Conservation (phyloP, 37 sponge, comb jelly and placozoan genomes). For the Oscarella lobularis region DNA sequence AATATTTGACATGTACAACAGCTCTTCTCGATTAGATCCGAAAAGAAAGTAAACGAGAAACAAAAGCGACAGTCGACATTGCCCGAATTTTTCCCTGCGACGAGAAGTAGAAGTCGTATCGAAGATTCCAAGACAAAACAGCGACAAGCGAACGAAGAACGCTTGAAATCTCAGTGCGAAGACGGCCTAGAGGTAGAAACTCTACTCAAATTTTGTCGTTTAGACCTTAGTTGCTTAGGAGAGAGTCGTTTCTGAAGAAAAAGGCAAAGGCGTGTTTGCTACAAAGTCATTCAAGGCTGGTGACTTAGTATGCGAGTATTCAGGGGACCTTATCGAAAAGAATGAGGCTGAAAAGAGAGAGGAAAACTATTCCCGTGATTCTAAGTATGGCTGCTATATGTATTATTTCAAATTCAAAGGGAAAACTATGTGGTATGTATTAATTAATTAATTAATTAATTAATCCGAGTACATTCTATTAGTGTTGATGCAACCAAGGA, state of each 20-base stretch:
- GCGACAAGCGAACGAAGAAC: not conserved
- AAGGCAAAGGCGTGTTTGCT: constrained; percentile 78
- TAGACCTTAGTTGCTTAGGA: not conserved
- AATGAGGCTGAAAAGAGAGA: constrained; percentile 61
- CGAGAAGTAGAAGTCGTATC: not conserved
- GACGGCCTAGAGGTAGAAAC: not conserved
- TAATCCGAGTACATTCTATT: not conserved
- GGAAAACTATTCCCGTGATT: constrained; percentile 41
- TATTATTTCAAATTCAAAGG: constrained; percentile 74
- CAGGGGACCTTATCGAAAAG: constrained; percentile 56
- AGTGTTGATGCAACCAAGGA: constrained; percentile 84
- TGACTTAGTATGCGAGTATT: constrained; percentile 77
- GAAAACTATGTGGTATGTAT: constrained; percentile 2
- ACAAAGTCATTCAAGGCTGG: constrained; percentile 43
- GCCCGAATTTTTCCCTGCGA: not conserved
- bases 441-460: not conserved
- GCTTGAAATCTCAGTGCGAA: not conserved
- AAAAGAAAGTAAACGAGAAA: no score
- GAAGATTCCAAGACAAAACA: not conserved
- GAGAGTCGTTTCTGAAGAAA: constrained; percentile 24
- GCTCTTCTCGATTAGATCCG: no score
- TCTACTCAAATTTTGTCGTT: no score
- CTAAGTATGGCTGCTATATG: constrained; percentile 85
- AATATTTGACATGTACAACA: no score
- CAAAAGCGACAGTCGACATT: not conserved